Evolutionary conservation across 2,888 invertebrate genomes (phyloP), one percentile per base, ranked within the genome.

Genomic region (Kuschelorhynchus macadamiae): DNA sequence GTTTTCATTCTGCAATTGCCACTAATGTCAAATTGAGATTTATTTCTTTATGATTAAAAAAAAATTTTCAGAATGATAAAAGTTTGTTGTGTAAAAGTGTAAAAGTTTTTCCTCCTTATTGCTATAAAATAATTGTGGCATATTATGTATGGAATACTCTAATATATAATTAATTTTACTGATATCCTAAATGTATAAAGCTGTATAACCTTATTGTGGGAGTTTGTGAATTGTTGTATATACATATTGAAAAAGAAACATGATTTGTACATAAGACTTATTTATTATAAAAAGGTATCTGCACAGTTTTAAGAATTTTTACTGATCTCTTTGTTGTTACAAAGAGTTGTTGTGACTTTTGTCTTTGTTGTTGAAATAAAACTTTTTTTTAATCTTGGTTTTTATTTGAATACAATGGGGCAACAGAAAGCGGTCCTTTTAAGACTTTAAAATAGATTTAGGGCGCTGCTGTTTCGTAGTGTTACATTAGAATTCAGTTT

Each of bases 351-450:
- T 65, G 50, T 65, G 57, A 57, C 47, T 57, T 65, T 46, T 56
- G 33, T 64, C 55, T 60, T 49, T 17, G 46, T 67, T 67, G 61
- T 63, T 63, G 63, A 55, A 67, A 63, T 68, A 68, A 68, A 68
- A 49, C 47, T 14, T 61, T 68, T 52, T 68, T 63, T 61, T 42
- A 42, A 57, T 52, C 30, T 25, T 41, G 61, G 61, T 55, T 56
- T 68, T 62, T 68, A 61, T 67, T 61, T 67, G 44, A 50, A 41
- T 20, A 64, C 20, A 16, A n/a, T 30, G 20, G 32, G 18, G 16
- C 12, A 50, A 21, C 8, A 50, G 12, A 17, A n/a, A 30, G 8
- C 7, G 4, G 11, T 11, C 14, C 12, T 3, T 7, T 9, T 39
- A 39, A n/a, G 3, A 14, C 14, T 39, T 14, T 39, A 5, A 7